phyloP scores from a whole-genome alignment of 2,113 vertebrate genomes.

The Eubucco bourcierii region DNA sequence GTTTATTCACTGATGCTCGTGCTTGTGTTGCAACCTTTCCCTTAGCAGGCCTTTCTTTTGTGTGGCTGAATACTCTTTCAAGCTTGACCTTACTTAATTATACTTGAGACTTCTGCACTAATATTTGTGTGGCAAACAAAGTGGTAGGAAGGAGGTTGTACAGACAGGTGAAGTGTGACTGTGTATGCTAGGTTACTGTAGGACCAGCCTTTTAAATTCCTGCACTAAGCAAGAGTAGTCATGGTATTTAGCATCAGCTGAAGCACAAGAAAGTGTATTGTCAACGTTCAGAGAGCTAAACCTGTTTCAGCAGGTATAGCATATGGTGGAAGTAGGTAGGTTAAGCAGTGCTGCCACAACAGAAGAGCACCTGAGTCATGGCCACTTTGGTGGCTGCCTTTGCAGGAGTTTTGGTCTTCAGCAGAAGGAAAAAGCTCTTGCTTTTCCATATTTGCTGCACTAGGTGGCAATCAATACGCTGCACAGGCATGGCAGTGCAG shows the following conservation, averaged over 20 bases:
- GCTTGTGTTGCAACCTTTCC: not conserved
- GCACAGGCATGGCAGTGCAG: not conserved
- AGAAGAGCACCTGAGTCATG: not conserved
- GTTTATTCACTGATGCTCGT: not conserved
- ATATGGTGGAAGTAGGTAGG: not conserved
- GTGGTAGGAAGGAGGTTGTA: not conserved
- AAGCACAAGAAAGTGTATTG: not conserved
- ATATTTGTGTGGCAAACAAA: not conserved
- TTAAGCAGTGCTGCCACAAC: not conserved
- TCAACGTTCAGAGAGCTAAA: not conserved
- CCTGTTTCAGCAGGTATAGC: not conserved
- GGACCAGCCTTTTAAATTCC: not conserved
- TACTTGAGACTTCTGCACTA: not conserved
- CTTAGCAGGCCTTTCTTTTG: not conserved
- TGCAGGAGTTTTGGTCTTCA: accelerated
- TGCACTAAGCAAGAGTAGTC: too few species aligned
- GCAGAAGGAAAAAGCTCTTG: not conserved
- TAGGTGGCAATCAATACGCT: constrained; percentile 20
- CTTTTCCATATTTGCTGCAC: not conserved
- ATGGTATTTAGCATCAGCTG: not conserved
- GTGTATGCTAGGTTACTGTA: accelerated
- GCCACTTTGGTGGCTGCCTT: accelerated
- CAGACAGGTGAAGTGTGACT: not conserved
- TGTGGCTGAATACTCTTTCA: not conserved
- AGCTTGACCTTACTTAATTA: not conserved